Evolutionary conservation across 2,888 invertebrate genomes (phyloP), one percentile per base, ranked within the genome.

Genomic region (Rambutsinella grinnellia): DNA sequence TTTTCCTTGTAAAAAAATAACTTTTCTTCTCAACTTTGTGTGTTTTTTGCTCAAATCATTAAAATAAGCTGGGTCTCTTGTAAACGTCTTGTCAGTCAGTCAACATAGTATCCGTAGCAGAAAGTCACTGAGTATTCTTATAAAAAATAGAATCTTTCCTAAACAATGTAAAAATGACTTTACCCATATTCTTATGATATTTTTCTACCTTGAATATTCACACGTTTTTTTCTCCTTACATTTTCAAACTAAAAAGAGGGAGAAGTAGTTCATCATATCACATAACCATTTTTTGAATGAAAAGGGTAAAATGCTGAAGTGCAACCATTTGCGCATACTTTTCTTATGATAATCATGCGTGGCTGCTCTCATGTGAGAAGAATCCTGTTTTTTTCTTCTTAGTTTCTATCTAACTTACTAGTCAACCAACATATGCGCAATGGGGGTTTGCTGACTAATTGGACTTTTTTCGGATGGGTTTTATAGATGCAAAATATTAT

Each of bases 361-460:
- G 66, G 66, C 56, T 66, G 19, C 15, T 49, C 15, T n/a, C 49
- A 49, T 54, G 15, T 19, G 10, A 24, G 27, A 62, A 19, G 36
- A 72, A 57, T 75, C 67, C 68, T 74, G 74, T 54, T 60, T 36
- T 36, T 36, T 36, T 36, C 36, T 36, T 5, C 36, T 58, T 54
- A 56, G 63, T 63, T n/a, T n/a, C n/a, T n/a, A n/a, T n/a, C n/a
- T n/a, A n/a, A n/a, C n/a, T n/a, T n/a, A n/a, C 44, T 24, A 19
- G 54, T 13, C 17, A 69, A 44, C 36, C 74, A 75, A 51, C 75
- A 67, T 75, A 62, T 75, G 75, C 75, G 56, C 75, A 54, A 75
- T 75, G 75, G 75, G 75, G 75, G 46, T 67, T 36, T 36, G 62
- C 75, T 68, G 62, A 68, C 67, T 68, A 75, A 75, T 75, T 75